Evolutionary conservation across 2,113 vertebrate species (phyloP).

Genomic region (Diadophis punctatus): DNA sequence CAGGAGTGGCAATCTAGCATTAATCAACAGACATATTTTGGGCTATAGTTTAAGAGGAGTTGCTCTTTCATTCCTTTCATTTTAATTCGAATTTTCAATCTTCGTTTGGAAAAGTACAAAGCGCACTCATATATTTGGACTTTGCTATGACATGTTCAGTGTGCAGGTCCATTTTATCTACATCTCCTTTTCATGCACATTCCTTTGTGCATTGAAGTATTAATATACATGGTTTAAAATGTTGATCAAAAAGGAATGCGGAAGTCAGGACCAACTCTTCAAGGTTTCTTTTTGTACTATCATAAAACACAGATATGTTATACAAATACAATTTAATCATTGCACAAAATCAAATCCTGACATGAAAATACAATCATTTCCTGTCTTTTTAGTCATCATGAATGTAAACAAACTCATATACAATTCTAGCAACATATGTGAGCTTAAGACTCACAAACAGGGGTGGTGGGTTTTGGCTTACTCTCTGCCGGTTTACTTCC

Average conservation of each 20-base stretch:
- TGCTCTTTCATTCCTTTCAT: neutral
- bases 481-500: too few relatives aligned
- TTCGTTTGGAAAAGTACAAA: neutral
- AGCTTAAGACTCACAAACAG: too few relatives aligned
- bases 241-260: neutral
- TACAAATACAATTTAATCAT: neutral
- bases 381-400: neutral
- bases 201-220: neutral
- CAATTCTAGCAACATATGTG: neutral
- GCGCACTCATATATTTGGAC: neutral
- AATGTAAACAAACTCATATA: neutral
- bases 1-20: neutral
- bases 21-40: neutral
- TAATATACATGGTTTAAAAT: neutral
- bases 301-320: neutral
- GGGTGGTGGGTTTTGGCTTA: too few relatives aligned
- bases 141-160: neutral
- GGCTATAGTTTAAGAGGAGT: neutral
- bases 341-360: neutral
- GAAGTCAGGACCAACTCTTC: neutral
- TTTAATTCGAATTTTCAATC: neutral
- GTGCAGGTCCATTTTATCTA: neutral
- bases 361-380: neutral
- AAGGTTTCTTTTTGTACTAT: too few relatives aligned
- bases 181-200: neutral